phyloP scores from a whole-genome alignment of 2,797 vertebrate species.

The Girardinus metallicus region DNA sequence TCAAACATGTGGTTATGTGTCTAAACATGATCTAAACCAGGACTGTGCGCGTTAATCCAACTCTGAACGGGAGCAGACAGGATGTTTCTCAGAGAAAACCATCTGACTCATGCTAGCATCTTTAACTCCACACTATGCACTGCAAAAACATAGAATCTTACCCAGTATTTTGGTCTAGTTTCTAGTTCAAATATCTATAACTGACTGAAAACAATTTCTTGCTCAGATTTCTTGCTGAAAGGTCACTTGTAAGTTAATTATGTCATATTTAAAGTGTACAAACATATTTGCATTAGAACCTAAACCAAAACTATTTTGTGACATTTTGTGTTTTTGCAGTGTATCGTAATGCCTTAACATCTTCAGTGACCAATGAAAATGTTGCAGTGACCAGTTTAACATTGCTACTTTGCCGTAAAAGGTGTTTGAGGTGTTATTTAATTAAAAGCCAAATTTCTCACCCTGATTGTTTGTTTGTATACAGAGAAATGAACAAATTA shows the following conservation, averaged over 20 bases:
- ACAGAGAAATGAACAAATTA: neutral
- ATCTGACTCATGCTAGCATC: neutral
- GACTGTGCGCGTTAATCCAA: neutral
- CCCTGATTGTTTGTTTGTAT: neutral
- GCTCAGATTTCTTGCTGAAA: no score
- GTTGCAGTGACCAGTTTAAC: neutral
- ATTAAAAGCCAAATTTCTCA: neutral
- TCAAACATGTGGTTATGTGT: constrained; percentile 3
- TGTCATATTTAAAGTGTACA: no score
- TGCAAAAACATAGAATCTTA: no score
- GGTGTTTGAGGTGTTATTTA: neutral
- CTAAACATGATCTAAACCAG: neutral
- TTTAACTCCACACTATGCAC: neutral
- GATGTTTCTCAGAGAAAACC: neutral
- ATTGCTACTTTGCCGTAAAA: neutral
- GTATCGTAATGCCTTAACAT: neutral
- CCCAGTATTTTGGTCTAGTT: no score
- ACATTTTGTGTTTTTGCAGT: no score
- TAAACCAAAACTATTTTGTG: no score
- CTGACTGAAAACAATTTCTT: no score
- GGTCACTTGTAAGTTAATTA: no score
- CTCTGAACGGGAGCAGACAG: neutral
- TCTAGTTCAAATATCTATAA: no score
- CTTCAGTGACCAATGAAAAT: neutral
- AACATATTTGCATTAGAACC: no score